Conservation (phyloP, 2,888 invertebrate genomes). For the Tenodera sinensis region DNA sequence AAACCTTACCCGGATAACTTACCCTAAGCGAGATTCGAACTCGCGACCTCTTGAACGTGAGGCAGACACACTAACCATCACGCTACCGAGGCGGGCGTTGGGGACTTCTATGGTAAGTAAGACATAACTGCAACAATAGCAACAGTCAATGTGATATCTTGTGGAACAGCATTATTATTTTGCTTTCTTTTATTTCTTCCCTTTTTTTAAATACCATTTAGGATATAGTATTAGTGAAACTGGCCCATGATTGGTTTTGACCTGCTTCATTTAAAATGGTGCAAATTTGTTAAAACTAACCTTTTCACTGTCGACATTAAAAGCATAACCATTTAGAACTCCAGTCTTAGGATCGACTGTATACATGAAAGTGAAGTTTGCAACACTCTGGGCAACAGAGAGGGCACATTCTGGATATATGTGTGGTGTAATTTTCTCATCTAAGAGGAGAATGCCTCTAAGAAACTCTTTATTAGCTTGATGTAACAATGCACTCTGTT, state of each 20-base stretch:
- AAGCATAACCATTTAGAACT: slow-evolving; percentile 59
- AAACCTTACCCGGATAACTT: no score
- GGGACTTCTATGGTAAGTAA: no score
- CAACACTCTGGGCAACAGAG: slow-evolving; percentile 49
- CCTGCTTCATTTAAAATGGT: slow-evolving; percentile 34
- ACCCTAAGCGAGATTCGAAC: no score
- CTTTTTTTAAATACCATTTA: no score
- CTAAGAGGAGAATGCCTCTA: slow-evolving; percentile 73
- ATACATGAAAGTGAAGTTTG: slow-evolving; percentile 60
- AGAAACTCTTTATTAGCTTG: slow-evolving; percentile 69
- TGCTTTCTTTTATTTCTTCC: no score
- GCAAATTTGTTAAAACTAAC: slow-evolving; percentile 36
- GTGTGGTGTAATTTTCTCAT: slow-evolving; percentile 60
- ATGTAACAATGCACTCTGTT: slow-evolving; percentile 71
- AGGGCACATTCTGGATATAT: slow-evolving; percentile 60
- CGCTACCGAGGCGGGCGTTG: no score
- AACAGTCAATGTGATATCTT: no score
- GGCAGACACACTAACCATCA: no score
- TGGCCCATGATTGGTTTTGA: neutral
- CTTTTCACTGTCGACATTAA: slow-evolving; percentile 46
- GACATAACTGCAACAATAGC: no score
- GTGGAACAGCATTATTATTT: no score
- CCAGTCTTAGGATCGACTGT: slow-evolving; percentile 58
- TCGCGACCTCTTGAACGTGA: no score
- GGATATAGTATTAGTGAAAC: no score